A percentile compares a stretch with the other conserved stretches of the same genome.
Evolutionary conservation across 2,888 invertebrate species (phyloP).

Genomic region (Aricia artaxerxes): DNA sequence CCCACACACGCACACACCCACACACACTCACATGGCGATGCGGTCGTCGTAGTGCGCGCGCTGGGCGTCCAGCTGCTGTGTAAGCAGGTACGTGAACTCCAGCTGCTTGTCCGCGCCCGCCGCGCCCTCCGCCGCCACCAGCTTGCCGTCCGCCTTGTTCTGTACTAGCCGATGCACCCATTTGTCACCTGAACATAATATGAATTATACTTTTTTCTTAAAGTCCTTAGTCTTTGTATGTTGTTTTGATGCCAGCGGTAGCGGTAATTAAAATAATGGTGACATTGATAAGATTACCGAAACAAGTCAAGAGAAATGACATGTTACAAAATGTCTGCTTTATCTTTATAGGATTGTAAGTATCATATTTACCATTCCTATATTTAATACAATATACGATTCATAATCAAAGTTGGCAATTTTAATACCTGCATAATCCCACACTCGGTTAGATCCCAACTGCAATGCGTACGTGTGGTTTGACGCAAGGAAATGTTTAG

Average conservation of each 20-base stretch:
- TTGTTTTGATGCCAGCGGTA: no score
- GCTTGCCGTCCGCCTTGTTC: conserved; percentile 97
- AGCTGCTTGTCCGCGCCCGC: conserved; percentile 81
- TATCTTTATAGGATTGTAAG: no score
- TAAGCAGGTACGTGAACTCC: conserved; percentile 97
- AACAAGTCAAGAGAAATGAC: no score
- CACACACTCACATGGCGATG: conserved; percentile 53
- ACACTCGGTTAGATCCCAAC: conserved; percentile 96
- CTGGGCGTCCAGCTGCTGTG: conserved; percentile 96
- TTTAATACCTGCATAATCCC: conserved; percentile 98
- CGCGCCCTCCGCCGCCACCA: conserved; percentile 89
- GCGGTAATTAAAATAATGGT: no score
- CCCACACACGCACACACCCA: not conserved
- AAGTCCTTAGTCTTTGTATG: no score
- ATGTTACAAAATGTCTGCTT: no score
- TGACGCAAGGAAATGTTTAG: conserved; percentile 96
- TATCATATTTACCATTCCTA: no score
- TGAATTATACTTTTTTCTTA: not conserved
- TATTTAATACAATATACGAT: no score
- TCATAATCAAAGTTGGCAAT: not conserved
- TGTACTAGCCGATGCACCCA: conserved; percentile 97
- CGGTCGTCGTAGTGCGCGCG: conserved; percentile 94
- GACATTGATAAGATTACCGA: no score
- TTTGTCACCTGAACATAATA: conserved; percentile 84
- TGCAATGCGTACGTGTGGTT: conserved; percentile 99